phyloP scores from a whole-genome alignment of 2,113 vertebrate species.

The Protobothrops mucrosquamatus region DNA sequence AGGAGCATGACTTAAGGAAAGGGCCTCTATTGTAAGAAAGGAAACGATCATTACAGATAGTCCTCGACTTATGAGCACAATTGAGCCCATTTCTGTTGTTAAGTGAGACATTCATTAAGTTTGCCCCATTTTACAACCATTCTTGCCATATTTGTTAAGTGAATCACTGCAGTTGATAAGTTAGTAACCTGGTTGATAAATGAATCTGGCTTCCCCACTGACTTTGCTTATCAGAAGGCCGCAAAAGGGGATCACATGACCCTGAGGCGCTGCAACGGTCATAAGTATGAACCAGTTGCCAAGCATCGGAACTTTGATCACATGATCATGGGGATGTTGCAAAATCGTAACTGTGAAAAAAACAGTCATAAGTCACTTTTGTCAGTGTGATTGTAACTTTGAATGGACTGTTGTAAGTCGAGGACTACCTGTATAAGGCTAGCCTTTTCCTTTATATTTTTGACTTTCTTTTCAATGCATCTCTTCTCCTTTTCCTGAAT shows the following conservation, averaged over 20 bases:
- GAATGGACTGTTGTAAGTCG: not conserved
- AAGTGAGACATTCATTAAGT: not conserved
- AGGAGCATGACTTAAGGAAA: not conserved
- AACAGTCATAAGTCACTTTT: not conserved
- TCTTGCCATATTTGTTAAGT: not conserved
- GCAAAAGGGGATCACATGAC: not conserved
- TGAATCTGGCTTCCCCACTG: not conserved
- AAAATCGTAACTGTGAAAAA: not conserved
- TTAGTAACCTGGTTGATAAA: not conserved
- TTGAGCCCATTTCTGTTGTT: not conserved
- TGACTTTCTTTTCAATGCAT: not conserved
- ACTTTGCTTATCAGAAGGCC: not conserved
- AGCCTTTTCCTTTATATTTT: not conserved
- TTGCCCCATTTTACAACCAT: not conserved
- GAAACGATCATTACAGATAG: not conserved
- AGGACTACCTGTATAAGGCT: not conserved
- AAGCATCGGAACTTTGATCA: not conserved
- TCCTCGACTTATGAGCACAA: not conserved
- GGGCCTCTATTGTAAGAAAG: not conserved
- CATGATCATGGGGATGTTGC: not conserved
- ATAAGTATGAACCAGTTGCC: not conserved
- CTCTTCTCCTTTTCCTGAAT: not conserved
- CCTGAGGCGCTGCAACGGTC: not conserved
- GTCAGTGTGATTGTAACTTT: not conserved
- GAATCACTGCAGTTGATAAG: not conserved